phyloP scores from a whole-genome alignment of 2,113 vertebrate genomes.

The Eleginops maclovinus region DNA sequence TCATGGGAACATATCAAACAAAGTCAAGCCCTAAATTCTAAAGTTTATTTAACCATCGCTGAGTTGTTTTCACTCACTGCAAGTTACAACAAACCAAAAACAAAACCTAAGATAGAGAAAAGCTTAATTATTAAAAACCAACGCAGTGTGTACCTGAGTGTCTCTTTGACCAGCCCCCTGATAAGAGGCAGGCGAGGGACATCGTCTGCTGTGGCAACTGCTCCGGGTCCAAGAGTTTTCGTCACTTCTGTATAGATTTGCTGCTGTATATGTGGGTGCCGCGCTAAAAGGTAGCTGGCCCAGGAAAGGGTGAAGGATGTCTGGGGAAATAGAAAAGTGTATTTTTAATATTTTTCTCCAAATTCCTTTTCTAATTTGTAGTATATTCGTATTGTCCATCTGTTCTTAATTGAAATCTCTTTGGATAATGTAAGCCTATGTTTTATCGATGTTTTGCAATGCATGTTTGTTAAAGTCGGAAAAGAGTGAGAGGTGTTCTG shows the following conservation, averaged over 20 bases:
- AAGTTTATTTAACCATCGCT: not conserved
- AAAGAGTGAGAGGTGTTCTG: too few relatives aligned
- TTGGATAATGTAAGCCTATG: not conserved
- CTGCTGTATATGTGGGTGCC: slow-evolving; percentile 87
- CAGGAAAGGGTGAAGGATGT: slow-evolving; percentile 93
- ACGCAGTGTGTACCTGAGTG: slow-evolving; percentile 84
- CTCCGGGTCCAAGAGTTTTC: slow-evolving; percentile 80
- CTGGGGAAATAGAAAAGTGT: slow-evolving; percentile 67
- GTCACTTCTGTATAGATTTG: slow-evolving; percentile 86
- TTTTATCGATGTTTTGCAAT: slow-evolving; percentile 8
- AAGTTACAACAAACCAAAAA: not conserved
- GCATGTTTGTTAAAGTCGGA: too few relatives aligned
- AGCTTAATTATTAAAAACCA: not conserved
- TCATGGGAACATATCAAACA: not conserved
- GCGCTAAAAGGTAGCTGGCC: slow-evolving; percentile 90
- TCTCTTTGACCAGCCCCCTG: slow-evolving; percentile 93
- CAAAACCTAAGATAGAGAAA: not conserved
- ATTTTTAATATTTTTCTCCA: not conserved
- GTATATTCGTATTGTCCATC: not conserved
- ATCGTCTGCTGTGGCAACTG: slow-evolving; percentile 84
- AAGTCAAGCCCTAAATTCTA: not conserved
- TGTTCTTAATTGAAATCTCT: not conserved
- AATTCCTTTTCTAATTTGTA: not conserved
- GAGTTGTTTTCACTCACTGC: not conserved
- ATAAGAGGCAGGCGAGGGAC: slow-evolving; percentile 87